A percentile compares a stretch with the other conserved stretches of the same genome.
Evolutionary conservation across 2,113 vertebrate species (phyloP).

Genomic region (Piprites chloris): DNA sequence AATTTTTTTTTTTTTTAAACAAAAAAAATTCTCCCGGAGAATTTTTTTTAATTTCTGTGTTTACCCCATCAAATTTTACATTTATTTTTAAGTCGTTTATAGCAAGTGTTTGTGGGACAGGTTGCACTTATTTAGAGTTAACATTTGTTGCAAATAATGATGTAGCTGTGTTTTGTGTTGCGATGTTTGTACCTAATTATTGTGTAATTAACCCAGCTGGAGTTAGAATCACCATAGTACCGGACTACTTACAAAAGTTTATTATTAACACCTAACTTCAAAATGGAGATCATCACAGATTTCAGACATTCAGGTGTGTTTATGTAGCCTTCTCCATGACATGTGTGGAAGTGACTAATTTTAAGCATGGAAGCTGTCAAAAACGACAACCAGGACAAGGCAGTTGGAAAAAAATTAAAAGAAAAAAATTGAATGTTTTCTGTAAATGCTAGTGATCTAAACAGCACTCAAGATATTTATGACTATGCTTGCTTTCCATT

Average conservation of each 20-base stretch:
- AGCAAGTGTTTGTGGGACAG: conserved; percentile 80
- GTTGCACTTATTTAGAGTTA: conserved; percentile 98
- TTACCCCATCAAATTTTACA: conserved; percentile 85
- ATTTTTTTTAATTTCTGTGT: conserved; percentile 85
- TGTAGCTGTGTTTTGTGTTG: conserved; percentile 93
- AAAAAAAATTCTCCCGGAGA: conserved; percentile 83
- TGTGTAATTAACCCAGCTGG: conserved; percentile 77
- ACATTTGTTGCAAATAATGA: conserved; percentile 88
- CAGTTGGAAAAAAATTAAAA: neutral
- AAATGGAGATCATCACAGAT: neutral
- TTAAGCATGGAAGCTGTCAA: neutral
- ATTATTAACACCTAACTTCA: conserved; percentile 39
- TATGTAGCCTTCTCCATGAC: neutral
- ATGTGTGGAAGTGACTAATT: neutral
- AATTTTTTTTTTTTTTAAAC: conserved; percentile 29
- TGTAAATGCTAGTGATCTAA: neutral
- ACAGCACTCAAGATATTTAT: neutral
- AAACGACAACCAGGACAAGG: neutral
- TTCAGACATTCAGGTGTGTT: conserved; percentile 14
- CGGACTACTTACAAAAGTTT: conserved; percentile 52
- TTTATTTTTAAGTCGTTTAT: conserved; percentile 79
- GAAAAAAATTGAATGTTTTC: neutral
- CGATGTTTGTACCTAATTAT: conserved; percentile 84
- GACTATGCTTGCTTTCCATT: neutral
- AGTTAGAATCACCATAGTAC: conserved; percentile 60